Evolutionary conservation across 2,888 invertebrate genomes (phyloP).

Genomic region (Cerastoderma edule): DNA sequence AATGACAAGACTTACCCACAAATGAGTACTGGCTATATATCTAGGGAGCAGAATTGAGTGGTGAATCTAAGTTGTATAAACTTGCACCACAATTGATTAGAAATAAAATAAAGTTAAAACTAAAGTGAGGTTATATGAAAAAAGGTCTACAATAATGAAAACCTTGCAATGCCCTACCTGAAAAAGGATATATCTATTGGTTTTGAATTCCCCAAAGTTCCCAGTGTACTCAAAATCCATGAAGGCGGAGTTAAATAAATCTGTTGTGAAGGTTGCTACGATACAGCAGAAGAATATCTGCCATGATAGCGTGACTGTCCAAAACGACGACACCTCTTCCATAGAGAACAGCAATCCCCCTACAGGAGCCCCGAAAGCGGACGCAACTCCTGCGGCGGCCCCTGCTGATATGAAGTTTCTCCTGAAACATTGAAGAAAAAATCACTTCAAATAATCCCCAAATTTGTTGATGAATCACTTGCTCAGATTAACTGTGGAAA

Average conservation of each 20-base stretch:
- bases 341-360: slow-evolving; percentile 84
- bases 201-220: slow-evolving; percentile 82
- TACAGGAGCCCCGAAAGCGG: slow-evolving; percentile 84
- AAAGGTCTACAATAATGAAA: too few species aligned
- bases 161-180: too few species aligned
- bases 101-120: too few species aligned
- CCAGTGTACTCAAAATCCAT: slow-evolving; percentile 79
- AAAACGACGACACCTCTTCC: slow-evolving; percentile 85
- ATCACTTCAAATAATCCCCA: background rate
- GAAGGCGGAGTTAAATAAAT: slow-evolving; percentile 82
- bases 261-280: slow-evolving; percentile 83
- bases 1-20: too few species aligned
- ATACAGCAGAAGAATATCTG: slow-evolving; percentile 85
- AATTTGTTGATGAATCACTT: too few species aligned
- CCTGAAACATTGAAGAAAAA: slow-evolving; percentile 64
- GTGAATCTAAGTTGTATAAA: too few species aligned
- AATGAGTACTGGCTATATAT: too few species aligned
- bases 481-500: too few species aligned
- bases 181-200: slow-evolving; percentile 82
- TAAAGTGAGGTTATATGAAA: too few species aligned
- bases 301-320: slow-evolving; percentile 84
- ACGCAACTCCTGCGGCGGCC: slow-evolving; percentile 84
- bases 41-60: too few species aligned
- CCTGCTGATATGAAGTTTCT: slow-evolving; percentile 83
- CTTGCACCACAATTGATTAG: too few species aligned